These are phyloP conservation scores for Dryobotodes eremita DNA, from an alignment of 2,888 invertebrate species.

Conservation along the genomic window DNA sequence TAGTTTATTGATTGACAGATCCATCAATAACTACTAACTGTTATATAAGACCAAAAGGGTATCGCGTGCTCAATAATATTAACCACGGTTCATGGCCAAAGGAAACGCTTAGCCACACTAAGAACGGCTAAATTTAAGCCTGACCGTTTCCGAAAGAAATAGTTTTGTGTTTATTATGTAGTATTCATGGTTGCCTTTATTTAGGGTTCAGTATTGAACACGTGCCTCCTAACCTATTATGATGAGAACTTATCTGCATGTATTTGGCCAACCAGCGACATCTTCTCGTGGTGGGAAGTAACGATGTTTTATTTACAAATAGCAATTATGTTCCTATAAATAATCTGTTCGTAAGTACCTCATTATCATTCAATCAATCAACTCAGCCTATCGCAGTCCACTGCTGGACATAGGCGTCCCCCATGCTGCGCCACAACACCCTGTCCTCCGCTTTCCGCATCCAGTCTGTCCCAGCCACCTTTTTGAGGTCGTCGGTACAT, in stretches of 20 bases:
- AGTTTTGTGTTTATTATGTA: constrained; percentile 25
- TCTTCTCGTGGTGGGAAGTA: neutral
- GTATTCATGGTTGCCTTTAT: constrained; percentile 14
- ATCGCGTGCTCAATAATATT: constrained; percentile 59
- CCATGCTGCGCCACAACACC: too few relatives aligned
- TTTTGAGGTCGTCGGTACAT: too few relatives aligned
- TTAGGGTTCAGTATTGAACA: constrained; percentile 14
- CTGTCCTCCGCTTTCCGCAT: too few relatives aligned
- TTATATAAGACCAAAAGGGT: constrained; percentile 25
- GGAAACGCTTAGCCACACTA: constrained; percentile 53
- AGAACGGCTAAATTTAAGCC: constrained; percentile 33
- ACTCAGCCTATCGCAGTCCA: too few relatives aligned
- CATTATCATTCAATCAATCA: too few relatives aligned
- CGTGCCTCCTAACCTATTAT: neutral
- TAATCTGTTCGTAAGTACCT: neutral
- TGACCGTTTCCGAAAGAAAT: constrained; percentile 43
- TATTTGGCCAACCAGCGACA: neutral
- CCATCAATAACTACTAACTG: constrained; percentile 13
- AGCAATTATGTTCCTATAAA: neutral
- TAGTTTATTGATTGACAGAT: constrained; percentile 15
- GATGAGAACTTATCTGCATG: neutral
- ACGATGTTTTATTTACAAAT: neutral
- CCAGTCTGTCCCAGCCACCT: too few relatives aligned
- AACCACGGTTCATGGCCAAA: constrained; percentile 52
- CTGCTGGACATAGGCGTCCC: too few relatives aligned